A percentile compares a stretch with the other conserved stretches of the same genome.
Conservation (phyloP, 1,140 invertebrate species). For the Delia radicum region DNA sequence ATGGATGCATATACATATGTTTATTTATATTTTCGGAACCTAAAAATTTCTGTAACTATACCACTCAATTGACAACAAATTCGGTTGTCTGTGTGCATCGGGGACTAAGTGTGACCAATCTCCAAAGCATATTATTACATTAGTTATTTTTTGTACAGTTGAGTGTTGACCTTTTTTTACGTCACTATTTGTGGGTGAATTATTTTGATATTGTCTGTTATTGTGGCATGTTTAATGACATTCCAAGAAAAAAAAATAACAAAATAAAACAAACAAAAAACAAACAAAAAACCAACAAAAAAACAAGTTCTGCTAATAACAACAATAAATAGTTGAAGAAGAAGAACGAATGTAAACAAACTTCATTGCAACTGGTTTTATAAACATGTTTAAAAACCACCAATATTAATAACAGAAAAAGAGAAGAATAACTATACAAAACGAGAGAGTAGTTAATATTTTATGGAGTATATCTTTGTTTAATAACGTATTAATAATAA, state of each 20-base stretch:
- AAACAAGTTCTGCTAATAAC: background rate
- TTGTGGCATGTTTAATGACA: background rate
- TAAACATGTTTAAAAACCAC: background rate
- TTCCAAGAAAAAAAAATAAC: too few species aligned
- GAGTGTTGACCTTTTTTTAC: background rate
- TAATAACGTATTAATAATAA: background rate
- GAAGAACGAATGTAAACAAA: background rate
- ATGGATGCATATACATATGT: too few species aligned
- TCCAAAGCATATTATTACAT: too few species aligned
- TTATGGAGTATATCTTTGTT: background rate
- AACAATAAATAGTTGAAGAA: background rate
- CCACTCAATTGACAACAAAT: too few species aligned
- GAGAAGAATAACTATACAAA: background rate
- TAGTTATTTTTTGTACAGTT: background rate
- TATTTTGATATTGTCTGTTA: background rate
- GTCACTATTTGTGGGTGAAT: background rate
- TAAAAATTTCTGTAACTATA: too few species aligned
- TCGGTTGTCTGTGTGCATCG: too few species aligned
- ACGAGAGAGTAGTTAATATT: background rate
- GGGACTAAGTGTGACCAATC: too few species aligned
- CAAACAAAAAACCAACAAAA: background rate
- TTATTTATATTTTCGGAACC: too few species aligned
- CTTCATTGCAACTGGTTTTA: background rate
- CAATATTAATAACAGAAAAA: background rate
- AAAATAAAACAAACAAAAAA: too few species aligned